Conservation (phyloP, 2,797 vertebrate genomes). For the Gobio occitaniae region DNA sequence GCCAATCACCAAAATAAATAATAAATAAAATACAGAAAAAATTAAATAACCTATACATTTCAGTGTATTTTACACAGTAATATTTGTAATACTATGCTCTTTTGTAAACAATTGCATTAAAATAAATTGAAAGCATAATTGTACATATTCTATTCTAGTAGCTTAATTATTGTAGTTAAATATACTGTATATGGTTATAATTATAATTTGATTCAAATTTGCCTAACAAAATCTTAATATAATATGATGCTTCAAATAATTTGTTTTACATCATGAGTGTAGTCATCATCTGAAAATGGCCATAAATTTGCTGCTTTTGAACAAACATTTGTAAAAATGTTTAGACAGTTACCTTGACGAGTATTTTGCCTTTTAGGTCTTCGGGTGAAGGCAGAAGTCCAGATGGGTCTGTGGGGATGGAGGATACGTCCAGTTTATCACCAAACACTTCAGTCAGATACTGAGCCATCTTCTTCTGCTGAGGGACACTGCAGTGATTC, state of each 20-base stretch:
- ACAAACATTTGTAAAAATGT: neutral
- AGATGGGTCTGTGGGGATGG: conserved; percentile 78
- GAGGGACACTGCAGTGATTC: conserved; percentile 95
- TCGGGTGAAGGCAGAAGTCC: conserved; percentile 90
- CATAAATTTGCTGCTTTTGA: neutral
- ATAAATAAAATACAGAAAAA: neutral
- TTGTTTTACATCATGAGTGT: neutral
- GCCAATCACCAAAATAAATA: neutral
- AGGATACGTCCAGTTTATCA: conserved; percentile 91
- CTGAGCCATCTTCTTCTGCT: conserved; percentile 99
- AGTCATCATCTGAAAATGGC: neutral
- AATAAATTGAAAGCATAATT: neutral
- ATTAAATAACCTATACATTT: no score
- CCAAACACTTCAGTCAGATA: conserved; percentile 90
- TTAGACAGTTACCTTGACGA: conserved; percentile 88
- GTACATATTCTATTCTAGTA: neutral
- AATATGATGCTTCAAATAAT: neutral
- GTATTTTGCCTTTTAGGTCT: conserved; percentile 90
- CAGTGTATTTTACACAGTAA: no score
- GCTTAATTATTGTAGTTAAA: neutral
- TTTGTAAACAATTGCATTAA: neutral
- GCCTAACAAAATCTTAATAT: neutral
- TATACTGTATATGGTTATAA: neutral
- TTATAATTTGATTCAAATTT: neutral
- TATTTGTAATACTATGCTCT: no score